These are phyloP conservation scores for Eledone cirrhosa DNA, from an alignment of 2,888 invertebrate species.

Conservation along the genomic window DNA sequence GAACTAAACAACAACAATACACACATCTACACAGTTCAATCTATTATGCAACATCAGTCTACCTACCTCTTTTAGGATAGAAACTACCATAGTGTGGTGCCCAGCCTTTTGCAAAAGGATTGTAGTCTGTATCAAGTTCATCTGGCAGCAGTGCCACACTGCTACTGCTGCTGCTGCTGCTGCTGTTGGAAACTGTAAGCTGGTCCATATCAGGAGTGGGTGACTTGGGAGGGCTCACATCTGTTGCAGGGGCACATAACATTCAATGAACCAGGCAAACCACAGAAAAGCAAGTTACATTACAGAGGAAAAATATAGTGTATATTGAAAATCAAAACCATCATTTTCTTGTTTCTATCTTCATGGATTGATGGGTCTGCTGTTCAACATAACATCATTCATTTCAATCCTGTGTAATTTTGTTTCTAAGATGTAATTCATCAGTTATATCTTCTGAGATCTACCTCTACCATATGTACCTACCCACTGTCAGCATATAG, in stretches of 20 bases:
- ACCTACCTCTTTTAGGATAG: slow-evolving; percentile 52
- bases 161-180: slow-evolving; percentile 50
- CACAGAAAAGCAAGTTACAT: background rate
- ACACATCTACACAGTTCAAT: too few relatives aligned
- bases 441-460: too few relatives aligned
- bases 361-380: too few relatives aligned
- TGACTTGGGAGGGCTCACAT: slow-evolving; percentile 62
- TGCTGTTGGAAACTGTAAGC: slow-evolving; percentile 44
- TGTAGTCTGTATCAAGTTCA: slow-evolving; percentile 35
- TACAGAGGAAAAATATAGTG: background rate
- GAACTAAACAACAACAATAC: too few relatives aligned
- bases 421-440: too few relatives aligned
- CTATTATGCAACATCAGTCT: too few relatives aligned
- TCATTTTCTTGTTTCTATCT: too few relatives aligned
- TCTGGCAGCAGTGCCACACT: slow-evolving; percentile 48
- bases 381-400: too few relatives aligned
- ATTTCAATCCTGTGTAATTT: too few relatives aligned
- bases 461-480: too few relatives aligned
- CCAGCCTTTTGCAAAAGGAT: slow-evolving; percentile 42
- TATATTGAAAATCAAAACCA: too few relatives aligned
- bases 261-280: background rate
- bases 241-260: slow-evolving; percentile 35
- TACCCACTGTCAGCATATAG: too few relatives aligned
- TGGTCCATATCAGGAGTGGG: slow-evolving; percentile 52
- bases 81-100: slow-evolving; percentile 53